Conservation (phyloP, 1,140 invertebrate genomes). For the Melitaea cinxia region DNA sequence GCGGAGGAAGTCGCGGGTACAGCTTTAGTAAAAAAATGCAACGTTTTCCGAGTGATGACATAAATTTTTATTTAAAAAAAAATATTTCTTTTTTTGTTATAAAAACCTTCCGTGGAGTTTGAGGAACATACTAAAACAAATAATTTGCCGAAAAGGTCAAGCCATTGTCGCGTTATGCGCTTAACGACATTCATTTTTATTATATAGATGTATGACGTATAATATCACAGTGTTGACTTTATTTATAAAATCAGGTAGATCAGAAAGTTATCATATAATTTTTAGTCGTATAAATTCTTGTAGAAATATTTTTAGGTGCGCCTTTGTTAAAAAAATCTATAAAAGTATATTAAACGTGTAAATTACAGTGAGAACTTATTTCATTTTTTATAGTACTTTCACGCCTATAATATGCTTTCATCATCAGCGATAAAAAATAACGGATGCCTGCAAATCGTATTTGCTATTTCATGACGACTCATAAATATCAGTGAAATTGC, state of each 20-base stretch:
- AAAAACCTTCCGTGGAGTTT: too few species aligned
- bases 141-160: too few species aligned
- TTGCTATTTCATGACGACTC: slow-evolving; percentile 28
- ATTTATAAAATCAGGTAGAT: neutral
- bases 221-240: too few species aligned
- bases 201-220: too few species aligned
- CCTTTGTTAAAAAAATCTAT: neutral
- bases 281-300: neutral
- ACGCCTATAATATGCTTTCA: slow-evolving; percentile 3
- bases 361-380: neutral
- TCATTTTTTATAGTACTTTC: neutral
- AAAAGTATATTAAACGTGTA: neutral
- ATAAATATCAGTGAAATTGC: slow-evolving; percentile 40
- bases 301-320: neutral
- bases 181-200: too few species aligned
- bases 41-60: too few species aligned
- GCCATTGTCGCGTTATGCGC: too few species aligned
- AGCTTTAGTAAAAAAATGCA: too few species aligned
- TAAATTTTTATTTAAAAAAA: too few species aligned
- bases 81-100: too few species aligned
- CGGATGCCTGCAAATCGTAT: slow-evolving; percentile 23
- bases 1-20: too few species aligned
- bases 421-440: slow-evolving; percentile 17
- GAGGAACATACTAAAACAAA: too few species aligned
- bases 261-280: neutral